phyloP scores from a whole-genome alignment of 2,888 invertebrate species.

The Terebella lapidaria region DNA sequence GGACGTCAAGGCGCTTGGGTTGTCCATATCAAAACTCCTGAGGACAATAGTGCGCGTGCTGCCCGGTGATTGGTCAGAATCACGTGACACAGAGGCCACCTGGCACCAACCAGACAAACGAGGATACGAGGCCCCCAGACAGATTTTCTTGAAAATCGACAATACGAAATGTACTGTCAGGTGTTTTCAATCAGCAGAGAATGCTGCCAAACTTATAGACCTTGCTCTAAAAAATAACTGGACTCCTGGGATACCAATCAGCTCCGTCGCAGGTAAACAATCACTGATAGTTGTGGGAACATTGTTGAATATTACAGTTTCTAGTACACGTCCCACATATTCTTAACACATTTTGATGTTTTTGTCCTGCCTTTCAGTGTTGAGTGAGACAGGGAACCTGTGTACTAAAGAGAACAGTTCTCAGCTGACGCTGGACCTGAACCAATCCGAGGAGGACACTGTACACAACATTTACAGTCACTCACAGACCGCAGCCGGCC shows the following conservation, averaged over 20 bases:
- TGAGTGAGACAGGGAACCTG: slow-evolving; percentile 2
- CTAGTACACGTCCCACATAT: background rate
- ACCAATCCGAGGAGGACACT: background rate
- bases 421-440: slow-evolving; percentile 10
- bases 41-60: slow-evolving; percentile 18
- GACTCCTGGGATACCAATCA: slow-evolving; percentile 19
- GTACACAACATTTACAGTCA: slow-evolving; percentile 1
- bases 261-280: slow-evolving; percentile 17
- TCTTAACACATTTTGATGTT: background rate
- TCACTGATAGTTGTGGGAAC: too few species aligned
- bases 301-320: too few species aligned
- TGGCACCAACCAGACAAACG: slow-evolving; percentile 3
- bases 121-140: background rate
- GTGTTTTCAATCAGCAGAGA: slow-evolving; percentile 15
- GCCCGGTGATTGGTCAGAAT: slow-evolving; percentile 13
- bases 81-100: too few species aligned
- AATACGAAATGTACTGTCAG: slow-evolving; percentile 15
- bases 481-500: background rate
- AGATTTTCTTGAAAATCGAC: slow-evolving; percentile 18
- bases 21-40: slow-evolving; percentile 15
- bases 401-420: slow-evolving; percentile 17
- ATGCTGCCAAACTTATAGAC: slow-evolving; percentile 13
- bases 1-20: slow-evolving; percentile 8
- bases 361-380: background rate
- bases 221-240: slow-evolving; percentile 15